Evolutionary conservation across 2,888 invertebrate species (phyloP), one percentile per base, ranked within the genome.

Genomic region (Celastrina argiolus): DNA sequence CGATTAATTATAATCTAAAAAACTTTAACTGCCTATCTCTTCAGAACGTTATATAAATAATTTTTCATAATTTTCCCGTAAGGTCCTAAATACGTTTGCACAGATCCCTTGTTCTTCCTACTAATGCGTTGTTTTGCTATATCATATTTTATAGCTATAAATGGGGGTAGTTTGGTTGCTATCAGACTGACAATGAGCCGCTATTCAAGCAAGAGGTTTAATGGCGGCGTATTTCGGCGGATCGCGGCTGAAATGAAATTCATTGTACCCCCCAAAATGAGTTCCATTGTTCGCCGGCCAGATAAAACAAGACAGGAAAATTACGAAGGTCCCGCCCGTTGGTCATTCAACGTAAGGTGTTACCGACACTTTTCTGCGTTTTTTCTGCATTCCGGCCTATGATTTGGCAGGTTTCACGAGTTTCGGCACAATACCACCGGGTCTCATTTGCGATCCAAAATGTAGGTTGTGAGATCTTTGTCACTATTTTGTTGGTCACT

Each of bases 271-370:
- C 78, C 81, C 81, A 82, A 88, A 88, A 88, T 86, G 87, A 88
- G 84, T 80, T 80, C 81, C 77, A 85, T 88, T 87, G 88, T 88
- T 84, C 84, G 77, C 72, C 26, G 31, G 58, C 73, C 73, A 82
- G 87, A 85, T 85, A 84, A 85, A 87, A 86, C 84, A 85, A 81
- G 81, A 81, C 87, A 88, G 88, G 88, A 88, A 88, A 88, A 88
- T 88, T 88, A 88, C 83, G 77, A 81, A 75, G 81, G 74, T 74
- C 78, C 76, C 74, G 72, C 74, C 74, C 78, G 80, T 78, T 79
- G 77, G 81, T 81, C 85, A 84, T 83, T 85, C 77, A 82, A 79
- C 75, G 79, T 78, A 70, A 76, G 77, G 76, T 80, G 81, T 80
- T 77, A 79, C 75, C 81, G 78, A 82, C 51, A 83, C 83, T 85